Base-by-base conservation (phyloP, 2,113 vertebrate genomes). In the Blennius ocellaris region DNA sequence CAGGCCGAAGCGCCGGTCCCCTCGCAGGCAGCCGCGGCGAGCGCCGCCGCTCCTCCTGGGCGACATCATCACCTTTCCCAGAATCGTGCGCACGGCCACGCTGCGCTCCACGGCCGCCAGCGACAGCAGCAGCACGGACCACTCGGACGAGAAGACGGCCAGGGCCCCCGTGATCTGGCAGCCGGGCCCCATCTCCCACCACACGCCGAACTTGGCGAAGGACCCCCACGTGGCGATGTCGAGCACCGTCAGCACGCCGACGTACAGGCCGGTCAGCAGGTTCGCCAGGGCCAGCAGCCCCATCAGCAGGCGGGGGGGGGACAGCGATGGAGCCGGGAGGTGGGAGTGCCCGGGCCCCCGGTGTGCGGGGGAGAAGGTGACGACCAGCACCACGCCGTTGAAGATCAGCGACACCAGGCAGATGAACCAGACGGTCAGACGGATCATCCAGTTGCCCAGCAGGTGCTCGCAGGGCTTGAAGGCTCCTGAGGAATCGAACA, bases 371-470 rank as follows among this genome's bases (percentile, higher is more conserved):
- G 91, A 92, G 90, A 98, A 97, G 62, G 95, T 94, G 40, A 94
- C 94, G 53, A 95, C 90, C 59, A 97, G 93, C 69, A 99, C 97
- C 80, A 98, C 90, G 64, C 95, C 87, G 89, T 99, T 99, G 90
- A 97, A 98, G 78, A 96, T 88, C 81, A 99, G 82, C 0, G 97
- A 95, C 63, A 97, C 95, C 91, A 98, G 90, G 90, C 97, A 98
- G 93, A 99, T 99, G 92, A 99, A 99, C 98, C 98, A 99, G 63
- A 99, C 97, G 0, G 97, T 99, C 74, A 99, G 94, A 52, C 97
- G 96, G 61, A 99, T 99, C 97, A 99, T 99, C 98, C 98, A 99
- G 92, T 96, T 99, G 63, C 98, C 97, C 81, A 99, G 89, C 65
- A 99, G 93, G 83, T 98, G 96, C 89, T 96, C 95, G 48, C 98